These are phyloP conservation scores for Aphidoletes aphidimyza DNA, from an alignment of 2,888 invertebrate species.

Conservation along the genomic window DNA sequence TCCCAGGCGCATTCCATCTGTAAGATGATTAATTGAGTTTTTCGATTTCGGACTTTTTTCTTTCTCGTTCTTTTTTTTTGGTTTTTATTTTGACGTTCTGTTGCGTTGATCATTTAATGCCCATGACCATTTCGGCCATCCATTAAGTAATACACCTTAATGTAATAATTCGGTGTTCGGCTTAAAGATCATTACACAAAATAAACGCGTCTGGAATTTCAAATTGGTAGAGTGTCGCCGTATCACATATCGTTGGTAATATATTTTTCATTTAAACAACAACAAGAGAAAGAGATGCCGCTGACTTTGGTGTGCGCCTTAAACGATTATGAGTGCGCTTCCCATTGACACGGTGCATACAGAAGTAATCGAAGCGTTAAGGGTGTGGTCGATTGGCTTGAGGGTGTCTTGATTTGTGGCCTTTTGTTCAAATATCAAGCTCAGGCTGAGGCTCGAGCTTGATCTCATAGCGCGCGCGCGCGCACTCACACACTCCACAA, in stretches of 20 bases:
- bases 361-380: constrained; percentile 27
- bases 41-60: background rate
- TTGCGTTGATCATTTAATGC: background rate
- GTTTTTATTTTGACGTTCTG: background rate
- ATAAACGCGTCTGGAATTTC: background rate
- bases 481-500: no score
- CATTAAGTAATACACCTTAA: constrained; percentile 41
- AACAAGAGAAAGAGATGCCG: background rate
- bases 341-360: constrained; percentile 15
- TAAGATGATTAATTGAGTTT: constrained; percentile 44
- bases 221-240: background rate
- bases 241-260: background rate
- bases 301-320: background rate
- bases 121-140: background rate
- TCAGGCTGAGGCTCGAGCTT: no score
- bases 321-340: background rate
- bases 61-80: background rate
- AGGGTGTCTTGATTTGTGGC: constrained; percentile 47
- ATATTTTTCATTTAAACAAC: no score
- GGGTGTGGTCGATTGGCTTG: constrained; percentile 39
- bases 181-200: background rate
- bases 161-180: background rate
- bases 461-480: no score
- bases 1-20: background rate
- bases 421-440: constrained; percentile 40